Base-by-base conservation (phyloP, 1,140 invertebrate species). In the Scylla paramamosain region DNA sequence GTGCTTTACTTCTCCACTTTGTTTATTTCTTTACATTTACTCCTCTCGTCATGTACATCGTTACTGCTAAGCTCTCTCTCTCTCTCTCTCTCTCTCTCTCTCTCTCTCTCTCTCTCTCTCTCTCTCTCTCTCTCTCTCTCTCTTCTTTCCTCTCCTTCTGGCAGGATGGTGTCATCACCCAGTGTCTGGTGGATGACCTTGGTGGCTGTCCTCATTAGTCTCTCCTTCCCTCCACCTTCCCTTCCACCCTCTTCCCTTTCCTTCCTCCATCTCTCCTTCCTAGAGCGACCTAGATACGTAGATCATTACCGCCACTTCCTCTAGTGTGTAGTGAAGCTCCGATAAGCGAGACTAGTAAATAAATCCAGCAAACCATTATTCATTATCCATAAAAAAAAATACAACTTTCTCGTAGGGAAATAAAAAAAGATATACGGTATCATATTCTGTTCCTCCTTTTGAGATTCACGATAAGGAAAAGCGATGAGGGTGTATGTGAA, bases 11-110 rank as follows among this genome's bases (percentile, higher is more conserved):
- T 77, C 67, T n/a, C 8, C 6, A 77, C n/a, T n/a, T 88, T 20
- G 6, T 10, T 45, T 88, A 88, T 25, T 88, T 88, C 87, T 39
- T 88, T 88, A 28, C 87, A 77, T 77, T 77, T 77, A 20, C 25
- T 7, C 20, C 20, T 77, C 16, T 7, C 20, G 67, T 77, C 25
- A n/a, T 20, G 67, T 77, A n/a, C 20, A 7, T n/a, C 67, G 25
- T 77, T 77, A 20, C 67, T 77, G 20, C 87, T 45, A 39, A 4
- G 46, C 32, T n/a, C 87, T 88, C 52, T 48, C 89, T 31, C 29
- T 31, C 89, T 91, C 89, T 91, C 88, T 90, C 88, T 90, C 88
- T 90, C 88, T 90, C 88, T 90, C 88, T 90, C 88, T 90, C 88
- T 90, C 88, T 90, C 88, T 90, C 88, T 90, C 88, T 90, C 88